Evolutionary conservation across 1,140 invertebrate genomes (phyloP).

Genomic region (Ips typographus): DNA sequence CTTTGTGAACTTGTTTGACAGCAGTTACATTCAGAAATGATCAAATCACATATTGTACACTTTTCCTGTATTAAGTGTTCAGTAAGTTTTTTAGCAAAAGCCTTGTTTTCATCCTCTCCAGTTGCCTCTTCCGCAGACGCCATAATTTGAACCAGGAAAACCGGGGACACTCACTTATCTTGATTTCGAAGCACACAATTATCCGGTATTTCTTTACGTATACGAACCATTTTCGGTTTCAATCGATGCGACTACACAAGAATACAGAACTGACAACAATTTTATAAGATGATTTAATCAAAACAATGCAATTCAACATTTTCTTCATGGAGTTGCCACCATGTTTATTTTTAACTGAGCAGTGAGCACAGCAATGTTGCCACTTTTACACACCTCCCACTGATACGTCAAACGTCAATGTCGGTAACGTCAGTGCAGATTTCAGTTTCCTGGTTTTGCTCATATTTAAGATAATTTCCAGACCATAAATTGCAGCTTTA

Average conservation of each 20-base stretch:
- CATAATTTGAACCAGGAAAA: conserved; percentile 38
- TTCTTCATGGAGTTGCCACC: background rate
- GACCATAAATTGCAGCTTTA: no score
- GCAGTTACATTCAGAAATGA: conserved; percentile 36
- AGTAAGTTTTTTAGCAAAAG: conserved; percentile 35
- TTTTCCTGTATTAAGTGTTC: conserved; percentile 11
- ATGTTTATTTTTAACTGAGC: background rate
- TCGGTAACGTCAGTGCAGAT: no score
- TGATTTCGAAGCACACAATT: background rate
- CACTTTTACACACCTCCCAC: no score
- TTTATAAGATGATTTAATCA: background rate
- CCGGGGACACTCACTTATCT: conserved; percentile 37
- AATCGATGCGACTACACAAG: background rate
- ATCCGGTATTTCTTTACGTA: background rate
- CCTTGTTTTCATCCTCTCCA: conserved; percentile 40
- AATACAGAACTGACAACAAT: background rate
- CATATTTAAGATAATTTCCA: no score
- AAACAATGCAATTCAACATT: conserved; percentile 1
- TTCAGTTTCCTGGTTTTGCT: no score
- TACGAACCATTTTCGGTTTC: background rate
- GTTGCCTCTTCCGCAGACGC: conserved; percentile 41
- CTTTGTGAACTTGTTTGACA: conserved; percentile 18
- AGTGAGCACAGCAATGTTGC: no score
- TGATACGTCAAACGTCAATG: no score
- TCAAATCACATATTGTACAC: conserved; percentile 32